Percentiles rank a stretch among this genome's conserved stretches.
These are phyloP conservation scores for Bovichtus variegatus DNA, from an alignment of 2,797 vertebrate species.

Conservation along the genomic window DNA sequence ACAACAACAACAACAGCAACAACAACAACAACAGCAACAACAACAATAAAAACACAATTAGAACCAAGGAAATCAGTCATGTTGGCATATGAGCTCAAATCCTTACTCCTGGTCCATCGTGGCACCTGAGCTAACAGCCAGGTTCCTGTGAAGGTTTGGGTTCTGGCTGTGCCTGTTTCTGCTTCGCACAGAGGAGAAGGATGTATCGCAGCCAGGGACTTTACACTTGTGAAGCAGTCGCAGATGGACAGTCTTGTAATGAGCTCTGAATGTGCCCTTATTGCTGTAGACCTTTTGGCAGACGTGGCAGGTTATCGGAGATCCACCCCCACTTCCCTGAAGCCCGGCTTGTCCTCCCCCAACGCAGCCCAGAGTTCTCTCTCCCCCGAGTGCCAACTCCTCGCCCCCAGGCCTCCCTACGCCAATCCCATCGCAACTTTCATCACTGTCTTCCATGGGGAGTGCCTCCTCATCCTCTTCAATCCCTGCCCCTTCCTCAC, in stretches of 20 bases:
- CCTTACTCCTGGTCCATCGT: conserved; percentile 71
- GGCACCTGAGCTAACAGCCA: conserved; percentile 73
- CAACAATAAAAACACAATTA: conserved; percentile 34
- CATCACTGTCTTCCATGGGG: conserved; percentile 92
- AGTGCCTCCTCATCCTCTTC: conserved; percentile 81
- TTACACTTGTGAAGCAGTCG: conserved; percentile 96
- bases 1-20: conserved; percentile 19
- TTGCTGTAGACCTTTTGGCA: conserved; percentile 98
- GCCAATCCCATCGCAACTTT: conserved; percentile 87
- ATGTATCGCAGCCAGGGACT: conserved; percentile 93
- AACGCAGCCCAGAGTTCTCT: conserved; percentile 82
- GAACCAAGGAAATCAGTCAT: conserved; percentile 35
- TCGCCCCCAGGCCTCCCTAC: conserved; percentile 69
- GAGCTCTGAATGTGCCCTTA: conserved; percentile 96
- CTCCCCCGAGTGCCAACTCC: conserved; percentile 81
- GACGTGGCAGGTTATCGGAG: conserved; percentile 94
- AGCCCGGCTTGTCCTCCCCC: conserved; percentile 78
- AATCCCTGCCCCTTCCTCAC: conserved; percentile 88
- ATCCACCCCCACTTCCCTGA: conserved; percentile 80
- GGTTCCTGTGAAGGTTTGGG: conserved; percentile 96
- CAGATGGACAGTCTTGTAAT: conserved; percentile 98
- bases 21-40: conserved; percentile 15
- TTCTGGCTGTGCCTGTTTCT: conserved; percentile 98
- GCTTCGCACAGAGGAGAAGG: conserved; percentile 96
- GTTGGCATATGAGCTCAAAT: conserved; percentile 29